Base-by-base conservation (phyloP, 2,113 vertebrate species). In the Muscicapa adusta region DNA sequence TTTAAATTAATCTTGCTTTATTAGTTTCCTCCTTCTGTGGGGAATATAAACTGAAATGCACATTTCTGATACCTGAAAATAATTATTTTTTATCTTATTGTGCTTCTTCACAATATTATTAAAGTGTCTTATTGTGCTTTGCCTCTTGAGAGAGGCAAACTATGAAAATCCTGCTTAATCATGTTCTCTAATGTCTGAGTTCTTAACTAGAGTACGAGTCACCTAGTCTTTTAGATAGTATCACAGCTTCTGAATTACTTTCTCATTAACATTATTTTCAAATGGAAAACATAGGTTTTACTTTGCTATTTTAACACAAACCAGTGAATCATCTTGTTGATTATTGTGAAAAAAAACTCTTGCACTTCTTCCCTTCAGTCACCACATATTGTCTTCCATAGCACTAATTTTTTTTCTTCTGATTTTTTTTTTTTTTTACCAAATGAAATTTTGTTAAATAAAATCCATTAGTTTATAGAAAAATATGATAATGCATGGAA, bases 1-100 rank as follows among this genome's bases (percentile, higher is more conserved):
- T 93, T 94, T 81, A 75, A 95, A 85, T 88, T 72, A 93, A 47
- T 93, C 8, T 93, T 93, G 80, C 92, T 94, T 71, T 87, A 93
- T 77, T 53, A 3, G 29, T 83, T 81, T 66, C 7, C 5, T 3
- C 36, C 95, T 96, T 97, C 58, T 82, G 48, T 88, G 31, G 12
- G 36, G 42, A 74, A 89, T 88, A 56, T 28, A 91, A 94, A 42
- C 36, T 40, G 12, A 43, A 87, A 54, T 33, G 15, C 33, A 50
- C 2, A 1, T 76, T 92, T 85, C 38, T 73, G 26, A 48, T 73
- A 61, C 14, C 18, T 66, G 63, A 72, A 90, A 53, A 68, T 68
- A 70, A 83, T 70, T 90, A 42, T 40, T n/a, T 80, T 6, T 68
- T 93, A 70, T 40, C 77, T 43, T 56, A 57, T 56, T 68, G 33